Evolutionary conservation across 2,113 vertebrate genomes (phyloP), one percentile per base, ranked within the genome.

Genomic region (Aleadryas rufinucha): DNA sequence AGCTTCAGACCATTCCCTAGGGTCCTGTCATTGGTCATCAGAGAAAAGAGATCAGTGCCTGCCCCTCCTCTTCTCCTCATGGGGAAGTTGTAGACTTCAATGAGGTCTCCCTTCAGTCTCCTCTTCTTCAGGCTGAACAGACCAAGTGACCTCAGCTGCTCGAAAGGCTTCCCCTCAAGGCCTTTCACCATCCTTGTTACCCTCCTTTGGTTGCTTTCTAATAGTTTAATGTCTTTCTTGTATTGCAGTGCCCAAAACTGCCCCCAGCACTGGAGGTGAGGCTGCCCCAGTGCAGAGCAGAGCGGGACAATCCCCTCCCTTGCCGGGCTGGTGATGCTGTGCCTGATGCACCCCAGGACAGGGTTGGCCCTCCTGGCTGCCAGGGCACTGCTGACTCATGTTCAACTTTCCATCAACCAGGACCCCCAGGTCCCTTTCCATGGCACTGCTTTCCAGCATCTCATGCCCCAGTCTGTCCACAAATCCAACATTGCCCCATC

Each of bases 101-200:
- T 44, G 39, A 53, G 13, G 4, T 7, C 39, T 72, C 0, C 0
- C 8, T 27, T 61, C 15, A 7, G 19, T 28, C 17, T 42, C 20
- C 10, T 35, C 39, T 27, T 9, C 24, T 35, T 16, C 33, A 53
- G 21, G 57, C 11, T 6, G 39, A 37, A 22, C 47, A 72, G 33
- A 53, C 6, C 33, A 45, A 61, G 56, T 37, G 17, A 31, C 10
- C 17, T 84, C 56, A 61, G 16, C 13, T 1, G 0, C 4, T 61
- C 27, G 17, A 14, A 31, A 2, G 2, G 7, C 50, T 24, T 52
- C 37, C 3, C 10, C 37, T 61, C 45, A 24, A 35, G 31, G 13
- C 12, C 26, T 2, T 52, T 52, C 31, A 42, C 2, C 16, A 41
- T 23, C 30, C 2, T 50, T 1, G 1, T 9, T 1, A 0, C 1